phyloP scores from a whole-genome alignment of 2,888 invertebrate genomes.

The Diarsia rubi region DNA sequence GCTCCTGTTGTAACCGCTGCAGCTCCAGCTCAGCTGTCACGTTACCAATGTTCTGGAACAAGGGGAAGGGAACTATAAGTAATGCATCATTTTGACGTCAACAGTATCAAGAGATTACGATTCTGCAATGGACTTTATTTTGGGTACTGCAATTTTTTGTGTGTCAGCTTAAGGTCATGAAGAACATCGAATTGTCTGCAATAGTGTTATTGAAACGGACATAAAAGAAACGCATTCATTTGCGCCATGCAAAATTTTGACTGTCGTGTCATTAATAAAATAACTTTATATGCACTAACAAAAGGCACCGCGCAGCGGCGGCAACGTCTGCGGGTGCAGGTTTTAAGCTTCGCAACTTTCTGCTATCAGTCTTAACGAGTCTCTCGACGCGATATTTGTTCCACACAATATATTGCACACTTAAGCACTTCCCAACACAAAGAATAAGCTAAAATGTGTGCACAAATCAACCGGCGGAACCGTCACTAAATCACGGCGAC shows the following conservation, averaged over 20 bases:
- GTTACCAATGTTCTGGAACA: slow-evolving; percentile 86
- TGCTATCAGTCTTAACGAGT: slow-evolving; percentile 82
- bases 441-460: slow-evolving; percentile 82
- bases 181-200: background rate
- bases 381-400: slow-evolving; percentile 85
- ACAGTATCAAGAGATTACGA: background rate
- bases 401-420: slow-evolving; percentile 85
- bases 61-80: slow-evolving; percentile 37
- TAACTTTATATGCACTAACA: slow-evolving; percentile 64
- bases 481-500: slow-evolving; percentile 83
- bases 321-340: slow-evolving; percentile 60
- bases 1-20: slow-evolving; percentile 93
- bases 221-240: slow-evolving; percentile 41
- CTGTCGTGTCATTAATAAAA: slow-evolving; percentile 62
- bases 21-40: slow-evolving; percentile 92
- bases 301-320: slow-evolving; percentile 61
- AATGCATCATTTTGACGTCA: background rate
- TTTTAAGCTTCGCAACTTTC: slow-evolving; percentile 78
- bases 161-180: slow-evolving; percentile 18
- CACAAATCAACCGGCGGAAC: slow-evolving; percentile 85
- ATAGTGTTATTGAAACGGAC: slow-evolving; percentile 31
- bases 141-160: background rate
- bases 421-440: slow-evolving; percentile 82
- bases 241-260: slow-evolving; percentile 43
- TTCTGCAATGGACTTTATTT: slow-evolving; percentile 14